Evolutionary conservation across 2,113 vertebrate genomes (phyloP).

Genomic region (Esox niger): DNA sequence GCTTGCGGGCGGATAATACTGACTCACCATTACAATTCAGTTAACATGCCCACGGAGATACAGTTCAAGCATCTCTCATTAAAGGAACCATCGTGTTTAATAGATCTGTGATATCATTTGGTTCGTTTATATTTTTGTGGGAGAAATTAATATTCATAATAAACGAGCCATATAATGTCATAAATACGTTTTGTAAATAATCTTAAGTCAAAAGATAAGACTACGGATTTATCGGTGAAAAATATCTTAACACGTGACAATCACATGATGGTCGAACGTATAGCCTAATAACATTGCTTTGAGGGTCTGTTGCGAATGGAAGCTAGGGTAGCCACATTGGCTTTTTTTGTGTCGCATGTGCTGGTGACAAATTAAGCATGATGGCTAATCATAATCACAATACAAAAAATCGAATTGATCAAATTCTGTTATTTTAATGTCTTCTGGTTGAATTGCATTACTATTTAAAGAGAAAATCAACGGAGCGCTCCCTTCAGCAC

Average conservation of each 20-base stretch:
- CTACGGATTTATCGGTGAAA: background rate
- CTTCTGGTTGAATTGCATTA: background rate
- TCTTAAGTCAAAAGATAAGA: background rate
- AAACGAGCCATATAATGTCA: background rate
- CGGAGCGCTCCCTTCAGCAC: too few relatives aligned
- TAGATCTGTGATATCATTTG: background rate
- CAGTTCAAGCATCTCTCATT: background rate
- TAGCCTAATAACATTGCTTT: background rate
- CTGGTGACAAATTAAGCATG: background rate
- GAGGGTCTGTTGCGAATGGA: background rate
- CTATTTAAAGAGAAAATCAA: background rate
- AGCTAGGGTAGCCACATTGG: background rate
- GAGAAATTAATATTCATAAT: too few relatives aligned
- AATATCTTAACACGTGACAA: conserved; percentile 3
- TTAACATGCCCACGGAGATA: too few relatives aligned
- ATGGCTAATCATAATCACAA: background rate
- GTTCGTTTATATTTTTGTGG: too few relatives aligned
- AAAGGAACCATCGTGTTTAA: background rate
- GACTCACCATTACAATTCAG: too few relatives aligned
- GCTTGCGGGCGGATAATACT: background rate
- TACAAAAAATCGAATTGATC: background rate
- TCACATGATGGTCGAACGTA: conserved; percentile 2
- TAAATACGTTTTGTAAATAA: background rate
- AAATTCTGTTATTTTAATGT: background rate
- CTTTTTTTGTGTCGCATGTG: background rate